phyloP scores from a whole-genome alignment of 2,888 invertebrate genomes.

The Selenia dentaria region DNA sequence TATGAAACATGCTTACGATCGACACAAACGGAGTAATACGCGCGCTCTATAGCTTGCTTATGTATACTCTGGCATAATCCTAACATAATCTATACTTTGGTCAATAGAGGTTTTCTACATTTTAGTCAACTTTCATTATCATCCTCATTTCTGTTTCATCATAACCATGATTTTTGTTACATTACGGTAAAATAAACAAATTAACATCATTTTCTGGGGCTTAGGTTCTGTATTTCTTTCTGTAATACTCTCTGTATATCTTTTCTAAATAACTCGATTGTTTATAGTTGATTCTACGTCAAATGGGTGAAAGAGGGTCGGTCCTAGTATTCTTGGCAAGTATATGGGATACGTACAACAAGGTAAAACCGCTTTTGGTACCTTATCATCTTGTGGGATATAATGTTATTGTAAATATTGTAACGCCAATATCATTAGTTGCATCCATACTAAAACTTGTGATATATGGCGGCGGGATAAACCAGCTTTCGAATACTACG shows the following conservation, averaged over 20 bases:
- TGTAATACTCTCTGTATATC: conserved; percentile 13
- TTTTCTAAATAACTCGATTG: conserved; percentile 43
- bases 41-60: too few species aligned
- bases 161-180: too few species aligned
- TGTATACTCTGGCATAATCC: too few species aligned
- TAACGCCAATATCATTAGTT: conserved; percentile 41
- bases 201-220: conserved; percentile 16
- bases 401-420: conserved; percentile 12
- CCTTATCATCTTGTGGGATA: conserved; percentile 37
- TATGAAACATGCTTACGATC: too few species aligned
- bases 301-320: conserved; percentile 82
- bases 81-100: too few species aligned
- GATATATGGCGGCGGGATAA: not conserved
- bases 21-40: too few species aligned
- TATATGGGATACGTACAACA: conserved; percentile 64
- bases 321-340: conserved; percentile 75
- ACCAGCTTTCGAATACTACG: conserved; percentile 47
- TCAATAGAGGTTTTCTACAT: too few species aligned
- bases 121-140: too few species aligned
- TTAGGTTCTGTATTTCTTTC: conserved; percentile 12
- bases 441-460: conserved; percentile 45
- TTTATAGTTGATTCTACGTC: conserved; percentile 76
- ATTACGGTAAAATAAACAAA: conserved; percentile 6
- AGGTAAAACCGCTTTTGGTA: conserved; percentile 56
- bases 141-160: too few species aligned